Conservation (phyloP, 2,888 invertebrate genomes). For the Rugalucina vietnamica region DNA sequence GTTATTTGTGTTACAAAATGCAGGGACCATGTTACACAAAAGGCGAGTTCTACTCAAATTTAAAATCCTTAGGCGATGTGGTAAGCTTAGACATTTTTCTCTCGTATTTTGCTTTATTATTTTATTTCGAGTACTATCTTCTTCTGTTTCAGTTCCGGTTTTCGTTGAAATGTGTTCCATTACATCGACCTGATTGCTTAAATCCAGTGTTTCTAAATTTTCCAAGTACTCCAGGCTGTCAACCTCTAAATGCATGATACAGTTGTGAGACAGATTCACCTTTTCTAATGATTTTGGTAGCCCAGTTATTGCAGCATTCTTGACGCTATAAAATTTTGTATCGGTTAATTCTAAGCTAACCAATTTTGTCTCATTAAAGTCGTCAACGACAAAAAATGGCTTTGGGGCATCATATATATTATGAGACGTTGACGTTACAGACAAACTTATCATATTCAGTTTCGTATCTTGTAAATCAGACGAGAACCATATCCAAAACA, state of each 20-base stretch:
- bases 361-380: neutral
- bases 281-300: neutral
- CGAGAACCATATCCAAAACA: neutral
- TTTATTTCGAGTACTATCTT: neutral
- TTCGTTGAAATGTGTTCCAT: neutral
- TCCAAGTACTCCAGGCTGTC: neutral
- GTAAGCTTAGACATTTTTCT: neutral
- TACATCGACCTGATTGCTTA: neutral
- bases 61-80: neutral
- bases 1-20: neutral
- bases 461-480: neutral
- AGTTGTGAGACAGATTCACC: neutral
- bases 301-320: neutral
- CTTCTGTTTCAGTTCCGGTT: neutral
- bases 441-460: neutral
- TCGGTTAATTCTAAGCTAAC: neutral
- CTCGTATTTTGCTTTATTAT: neutral
- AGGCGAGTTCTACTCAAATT: neutral
- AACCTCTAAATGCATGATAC: neutral
- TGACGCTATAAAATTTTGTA: neutral
- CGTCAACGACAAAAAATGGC: neutral
- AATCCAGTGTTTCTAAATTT: neutral
- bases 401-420: neutral
- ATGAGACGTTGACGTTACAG: too few species aligned
- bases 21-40: neutral